Evolutionary conservation across 2,888 invertebrate species (phyloP), one percentile per base, ranked within the genome.

Genomic region (Graphium colonna): DNA sequence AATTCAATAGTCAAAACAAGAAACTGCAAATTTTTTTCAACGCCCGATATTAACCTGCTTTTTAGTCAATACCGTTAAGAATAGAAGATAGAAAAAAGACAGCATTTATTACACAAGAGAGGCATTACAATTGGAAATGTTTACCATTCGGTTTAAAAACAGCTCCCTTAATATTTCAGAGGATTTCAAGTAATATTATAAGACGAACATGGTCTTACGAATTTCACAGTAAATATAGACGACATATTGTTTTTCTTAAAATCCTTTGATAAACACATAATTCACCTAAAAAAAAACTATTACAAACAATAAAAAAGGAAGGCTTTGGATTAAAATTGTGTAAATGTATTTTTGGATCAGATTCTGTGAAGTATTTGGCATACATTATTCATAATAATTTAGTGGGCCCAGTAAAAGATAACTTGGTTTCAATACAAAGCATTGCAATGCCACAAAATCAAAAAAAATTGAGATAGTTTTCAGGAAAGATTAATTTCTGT

Each of bases 41-140:
- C 65, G 17, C 40, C 75, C 0, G 75, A 75, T 51, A 65, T 76
- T 55, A 77, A 77, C 55, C 74, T 13, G 75, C 75, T 31, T 78
- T 79, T 58, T 77, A 77, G 77, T 71, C 74, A 1, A 77, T 76
- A 18, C 74, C 77, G 4, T 52, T 77, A 45, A 44, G 53, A 57
- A 61, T 71, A 16, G 54, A 69, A 63, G 73, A 75, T 47, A 69
- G 65, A 60, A 9, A 66, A 0, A 77, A 77, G 57, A 72, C 71
- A 3, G 36, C 36, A 2, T 36, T 36, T 36, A 12, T 36, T 5
- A 36, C 36, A 3, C 36, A 36, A 13, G 36, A 62, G 28, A 57
- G 52, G 0, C 66, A 64, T 12, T 57, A 13, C 16, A 57, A 69
- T 58, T 67, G 71, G 66, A 71, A 70, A 0, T 69, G 75, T 47